These are phyloP conservation scores for Danaus melanippus DNA, from an alignment of 1,140 invertebrate genomes.

Conservation along the genomic window DNA sequence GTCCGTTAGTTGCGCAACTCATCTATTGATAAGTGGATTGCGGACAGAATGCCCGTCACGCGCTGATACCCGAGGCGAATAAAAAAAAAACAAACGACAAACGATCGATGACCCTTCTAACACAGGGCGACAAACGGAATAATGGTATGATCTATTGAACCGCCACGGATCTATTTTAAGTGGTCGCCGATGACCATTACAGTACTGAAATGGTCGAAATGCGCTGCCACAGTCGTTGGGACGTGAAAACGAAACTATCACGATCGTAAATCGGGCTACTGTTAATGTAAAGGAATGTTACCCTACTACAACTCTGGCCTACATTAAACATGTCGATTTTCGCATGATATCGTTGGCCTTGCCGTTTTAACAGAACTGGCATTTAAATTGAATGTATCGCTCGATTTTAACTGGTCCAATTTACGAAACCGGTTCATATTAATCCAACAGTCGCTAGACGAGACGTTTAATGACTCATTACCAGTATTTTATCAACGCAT, in stretches of 20 bases:
- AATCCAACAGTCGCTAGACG: conserved; percentile 29
- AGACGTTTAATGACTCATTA: conserved; percentile 42
- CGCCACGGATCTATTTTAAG: conserved; percentile 34
- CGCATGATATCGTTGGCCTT: conserved; percentile 63
- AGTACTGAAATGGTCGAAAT: conserved; percentile 46
- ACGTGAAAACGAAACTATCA: conserved; percentile 68
- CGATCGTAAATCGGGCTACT: conserved; percentile 59
- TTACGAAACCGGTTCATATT: conserved; percentile 49
- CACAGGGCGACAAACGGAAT: neutral
- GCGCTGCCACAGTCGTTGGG: conserved; percentile 47
- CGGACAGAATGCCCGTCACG: conserved; percentile 51
- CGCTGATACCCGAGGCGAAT: conserved; percentile 29
- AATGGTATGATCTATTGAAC: conserved; percentile 47
- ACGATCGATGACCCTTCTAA: conserved; percentile 5
- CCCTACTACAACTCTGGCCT: conserved; percentile 48
- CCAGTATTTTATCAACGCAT: conserved; percentile 18
- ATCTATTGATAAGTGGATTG: conserved; percentile 45
- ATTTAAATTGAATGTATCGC: conserved; percentile 62
- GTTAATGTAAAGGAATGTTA: conserved; percentile 60
- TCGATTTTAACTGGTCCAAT: conserved; percentile 52
- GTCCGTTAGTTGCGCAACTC: conserved; percentile 53
- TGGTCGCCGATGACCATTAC: conserved; percentile 42
- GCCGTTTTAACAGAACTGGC: conserved; percentile 55
- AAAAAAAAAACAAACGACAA: conserved; percentile 36
- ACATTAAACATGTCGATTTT: conserved; percentile 68